Evolutionary conservation across 1,140 invertebrate species (phyloP), one percentile per base, ranked within the genome.

Genomic region (Macrotrachela quadricornifera): DNA sequence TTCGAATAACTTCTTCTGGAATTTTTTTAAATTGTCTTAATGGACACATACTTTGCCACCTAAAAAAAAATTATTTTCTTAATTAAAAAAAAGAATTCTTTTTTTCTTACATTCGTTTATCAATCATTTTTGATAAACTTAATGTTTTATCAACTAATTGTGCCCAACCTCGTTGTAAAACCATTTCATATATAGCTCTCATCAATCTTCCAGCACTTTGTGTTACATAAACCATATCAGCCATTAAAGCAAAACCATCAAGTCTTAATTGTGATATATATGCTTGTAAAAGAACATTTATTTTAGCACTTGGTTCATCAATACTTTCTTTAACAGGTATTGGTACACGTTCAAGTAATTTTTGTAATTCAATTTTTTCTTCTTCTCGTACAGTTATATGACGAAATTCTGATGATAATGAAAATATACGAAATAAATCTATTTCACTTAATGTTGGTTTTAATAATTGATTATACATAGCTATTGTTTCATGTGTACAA

Each of bases 281-380:
- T 0, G 91, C 90, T 70, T 97, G 90, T 4, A 97, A 73, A 6
- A 96, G 68, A 10, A 94, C 86, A 63, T 85, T 85, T 4, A 94
- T 84, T 73, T 99, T 99, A 0, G 94, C 92, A 60, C 85, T 91
- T 0, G 91, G 80, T 67, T 99, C 92, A 67, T 99, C 94, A 41
- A 96, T 90, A 56, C 85, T 87, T 70, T 99, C 94, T 58, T 99
- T 99, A 49, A 99, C 94, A 0, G 94, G 94, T 56, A 99, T 94
- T 0, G 94, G 94, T 0, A 97, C 92, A 60, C 85, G 73, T 68
- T 94, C 88, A 79, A 97, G 87, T 0, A 99, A 69, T 65, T 96
- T 97, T 59, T 91, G 83, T 39, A 99, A 68, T 68, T 99, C 94
- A 46, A 96, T 66, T 62, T 97, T 96, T 69, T 99, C 94, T 69